Conservation (phyloP, 2,888 invertebrate genomes). For the Notocelia uddmanniana region DNA sequence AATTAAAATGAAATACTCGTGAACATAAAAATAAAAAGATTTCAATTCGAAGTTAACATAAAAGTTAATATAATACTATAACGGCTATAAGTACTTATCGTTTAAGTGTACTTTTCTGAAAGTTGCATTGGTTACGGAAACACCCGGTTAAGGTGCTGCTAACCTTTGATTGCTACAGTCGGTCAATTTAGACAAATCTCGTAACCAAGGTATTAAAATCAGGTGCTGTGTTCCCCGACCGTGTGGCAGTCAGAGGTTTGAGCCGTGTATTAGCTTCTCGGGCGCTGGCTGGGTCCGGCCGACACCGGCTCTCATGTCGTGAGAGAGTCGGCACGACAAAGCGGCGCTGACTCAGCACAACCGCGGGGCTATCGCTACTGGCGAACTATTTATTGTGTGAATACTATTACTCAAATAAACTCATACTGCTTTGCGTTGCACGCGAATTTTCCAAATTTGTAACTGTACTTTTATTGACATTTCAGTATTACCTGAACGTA, state of each 20-base stretch:
- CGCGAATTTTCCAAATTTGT: constrained; percentile 39
- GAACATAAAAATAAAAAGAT: not conserved
- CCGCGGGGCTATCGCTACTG: constrained; percentile 57
- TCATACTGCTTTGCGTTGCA: constrained; percentile 35
- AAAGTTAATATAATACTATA: not conserved
- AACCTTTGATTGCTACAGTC: constrained; percentile 7
- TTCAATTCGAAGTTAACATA: not conserved
- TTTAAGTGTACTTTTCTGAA: not conserved
- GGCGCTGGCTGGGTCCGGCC: constrained; percentile 3
- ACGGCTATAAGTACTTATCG: not conserved
- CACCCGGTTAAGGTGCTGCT: not conserved
- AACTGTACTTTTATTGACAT: not conserved
- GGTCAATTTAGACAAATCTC: not conserved
- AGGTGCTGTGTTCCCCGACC: not conserved
- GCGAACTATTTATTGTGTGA: constrained; percentile 41
- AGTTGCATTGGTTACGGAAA: not conserved
- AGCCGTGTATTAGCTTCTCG: constrained; percentile 25
- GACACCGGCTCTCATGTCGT: constrained; percentile 55
- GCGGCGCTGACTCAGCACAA: constrained; percentile 72
- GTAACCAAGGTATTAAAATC: not conserved
- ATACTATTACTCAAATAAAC: constrained; percentile 16
- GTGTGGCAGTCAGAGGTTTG: constrained; percentile 10
- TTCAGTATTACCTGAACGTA: not conserved
- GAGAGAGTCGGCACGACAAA: constrained; percentile 72
- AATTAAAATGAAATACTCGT: not conserved